Percentiles rank a stretch among this genome's conserved stretches.
These are phyloP conservation scores for Auanema freiburgensis DNA, from an alignment of 2,888 invertebrate species.

Conservation along the genomic window DNA sequence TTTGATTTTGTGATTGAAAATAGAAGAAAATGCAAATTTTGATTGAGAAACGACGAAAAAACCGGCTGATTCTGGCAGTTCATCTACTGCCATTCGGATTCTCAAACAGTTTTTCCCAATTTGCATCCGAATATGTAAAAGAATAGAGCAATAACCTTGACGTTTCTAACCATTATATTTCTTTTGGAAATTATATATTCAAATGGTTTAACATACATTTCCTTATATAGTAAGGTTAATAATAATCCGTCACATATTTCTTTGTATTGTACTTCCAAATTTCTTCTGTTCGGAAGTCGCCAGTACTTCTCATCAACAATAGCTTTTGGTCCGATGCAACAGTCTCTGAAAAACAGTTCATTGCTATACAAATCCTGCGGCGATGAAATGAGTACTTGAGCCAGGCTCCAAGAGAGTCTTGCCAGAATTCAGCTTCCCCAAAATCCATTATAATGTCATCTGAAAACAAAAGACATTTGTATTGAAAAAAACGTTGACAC, in stretches of 20 bases:
- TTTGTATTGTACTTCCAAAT: constrained; percentile 30
- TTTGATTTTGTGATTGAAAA: no score
- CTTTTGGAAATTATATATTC: no score
- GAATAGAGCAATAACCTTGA: constrained; percentile 4
- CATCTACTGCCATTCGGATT: no score
- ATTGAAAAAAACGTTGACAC: no score
- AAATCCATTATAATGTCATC: no score
- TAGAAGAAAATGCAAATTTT: no score
- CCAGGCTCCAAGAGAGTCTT: constrained; percentile 2
- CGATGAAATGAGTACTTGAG: not conserved
- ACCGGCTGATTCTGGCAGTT: no score
- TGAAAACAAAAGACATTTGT: no score
- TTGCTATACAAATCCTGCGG: not conserved
- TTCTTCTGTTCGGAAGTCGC: constrained; percentile 11
- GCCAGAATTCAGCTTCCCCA: constrained; percentile 1
- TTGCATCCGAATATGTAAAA: not conserved
- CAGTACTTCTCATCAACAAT: constrained; percentile 23
- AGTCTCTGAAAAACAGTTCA: constrained; percentile 16
- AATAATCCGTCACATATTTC: constrained; percentile 49
- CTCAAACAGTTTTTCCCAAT: not conserved
- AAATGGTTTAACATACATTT: constrained; percentile 34
- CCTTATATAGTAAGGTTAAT: constrained; percentile 35
- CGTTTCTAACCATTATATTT: not conserved
- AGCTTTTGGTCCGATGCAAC: constrained; percentile 13
- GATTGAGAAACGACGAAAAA: no score